Evolutionary conservation across 30 jellyfish, hydroid and myxozoan species (phyloP).

Genomic region (Mastigias papua): DNA sequence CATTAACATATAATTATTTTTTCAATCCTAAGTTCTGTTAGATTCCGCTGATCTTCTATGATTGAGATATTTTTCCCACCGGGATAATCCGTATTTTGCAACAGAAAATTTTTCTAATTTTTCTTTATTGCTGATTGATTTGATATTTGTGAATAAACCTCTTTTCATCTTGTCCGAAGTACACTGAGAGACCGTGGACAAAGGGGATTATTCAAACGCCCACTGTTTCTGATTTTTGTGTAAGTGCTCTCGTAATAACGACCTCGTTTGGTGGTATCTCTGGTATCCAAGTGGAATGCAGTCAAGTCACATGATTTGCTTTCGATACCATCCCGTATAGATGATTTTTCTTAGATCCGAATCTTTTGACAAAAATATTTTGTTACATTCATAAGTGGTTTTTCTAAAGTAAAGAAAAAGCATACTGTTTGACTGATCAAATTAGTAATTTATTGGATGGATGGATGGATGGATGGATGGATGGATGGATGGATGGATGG

Average conservation of each 20-base stretch:
- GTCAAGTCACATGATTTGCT: no score
- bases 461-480: neutral
- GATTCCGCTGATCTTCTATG: neutral
- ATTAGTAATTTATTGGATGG: neutral
- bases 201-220: constrained; percentile 13
- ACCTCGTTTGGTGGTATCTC: no score
- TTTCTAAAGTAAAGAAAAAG: no score
- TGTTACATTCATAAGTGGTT: no score
- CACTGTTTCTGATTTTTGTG: neutral
- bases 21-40: constrained; percentile 15
- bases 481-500: neutral
- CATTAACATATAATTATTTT: constrained; percentile 17
- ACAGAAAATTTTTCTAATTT: constrained; percentile 23
- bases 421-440: neutral
- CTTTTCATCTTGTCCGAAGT: constrained; percentile 12
- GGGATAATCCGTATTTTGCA: constrained; percentile 6
- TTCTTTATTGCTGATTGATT: constrained; percentile 17
- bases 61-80: constrained; percentile 20
- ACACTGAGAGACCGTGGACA: neutral
- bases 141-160: neutral
- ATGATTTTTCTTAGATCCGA: no score
- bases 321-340: no score
- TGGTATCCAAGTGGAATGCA: no score
- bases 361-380: no score
- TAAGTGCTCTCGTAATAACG: neutral